A percentile compares a stretch with the other conserved stretches of the same genome.
phyloP scores from a whole-genome alignment of 2,888 invertebrate species.

The Gastrophysa polygoni region DNA sequence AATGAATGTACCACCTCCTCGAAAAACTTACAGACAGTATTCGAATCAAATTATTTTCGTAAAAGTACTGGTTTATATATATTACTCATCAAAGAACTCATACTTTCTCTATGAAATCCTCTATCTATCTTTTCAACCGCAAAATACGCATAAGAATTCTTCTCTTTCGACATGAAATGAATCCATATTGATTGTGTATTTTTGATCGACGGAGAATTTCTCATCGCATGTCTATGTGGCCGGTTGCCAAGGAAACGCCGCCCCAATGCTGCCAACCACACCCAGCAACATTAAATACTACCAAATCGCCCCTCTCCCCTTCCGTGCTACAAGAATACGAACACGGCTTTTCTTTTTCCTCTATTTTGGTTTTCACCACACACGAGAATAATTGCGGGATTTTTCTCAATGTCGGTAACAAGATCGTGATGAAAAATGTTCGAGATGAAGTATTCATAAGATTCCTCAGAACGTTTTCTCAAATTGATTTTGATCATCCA shows the following conservation, averaged over 20 bases:
- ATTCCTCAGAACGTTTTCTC: no score
- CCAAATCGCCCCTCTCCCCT: constrained; percentile 37
- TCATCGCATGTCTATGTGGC: constrained; percentile 55
- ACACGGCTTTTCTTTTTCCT: constrained; percentile 3
- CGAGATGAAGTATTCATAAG: no score
- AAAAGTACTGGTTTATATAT: no score
- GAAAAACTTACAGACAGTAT: no score
- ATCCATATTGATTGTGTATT: constrained; percentile 50
- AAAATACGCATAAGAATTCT: no score
- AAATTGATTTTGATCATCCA: no score
- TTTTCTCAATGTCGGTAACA: not conserved
- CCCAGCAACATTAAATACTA: constrained; percentile 47
- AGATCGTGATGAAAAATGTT: not conserved
- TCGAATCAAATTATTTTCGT: no score
- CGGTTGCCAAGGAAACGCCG: constrained; percentile 54
- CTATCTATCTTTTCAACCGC: no score
- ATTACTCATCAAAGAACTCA: no score
- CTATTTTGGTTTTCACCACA: not conserved
- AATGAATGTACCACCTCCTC: no score
- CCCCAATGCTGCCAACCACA: constrained; percentile 52
- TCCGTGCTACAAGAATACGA: constrained; percentile 8
- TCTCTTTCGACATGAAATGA: not conserved
- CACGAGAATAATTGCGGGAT: not conserved
- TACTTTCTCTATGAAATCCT: no score
- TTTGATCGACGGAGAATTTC: constrained; percentile 54